Conservation (phyloP, 1,140 invertebrate genomes). For the Bombus confusus region DNA sequence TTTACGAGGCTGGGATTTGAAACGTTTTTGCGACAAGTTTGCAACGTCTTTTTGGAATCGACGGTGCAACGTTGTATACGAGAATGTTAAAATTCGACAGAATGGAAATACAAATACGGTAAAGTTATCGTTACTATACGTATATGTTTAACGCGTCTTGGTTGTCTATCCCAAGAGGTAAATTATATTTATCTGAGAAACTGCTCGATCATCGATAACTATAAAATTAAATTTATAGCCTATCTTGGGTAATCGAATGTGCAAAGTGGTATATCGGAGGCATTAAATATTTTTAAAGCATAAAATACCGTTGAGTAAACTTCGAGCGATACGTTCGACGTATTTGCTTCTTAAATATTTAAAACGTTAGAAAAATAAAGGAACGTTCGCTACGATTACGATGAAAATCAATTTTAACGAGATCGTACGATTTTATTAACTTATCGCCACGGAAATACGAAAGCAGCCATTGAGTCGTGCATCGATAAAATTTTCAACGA, state of each 20-base stretch:
- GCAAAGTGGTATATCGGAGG: not conserved
- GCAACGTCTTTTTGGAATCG: too few relatives aligned
- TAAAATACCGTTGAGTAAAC: not conserved
- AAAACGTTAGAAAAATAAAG: not conserved
- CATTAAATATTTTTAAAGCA: not conserved
- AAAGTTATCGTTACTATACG: too few relatives aligned
- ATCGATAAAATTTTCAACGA: too few relatives aligned
- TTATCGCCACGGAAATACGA: not conserved
- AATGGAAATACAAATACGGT: too few relatives aligned
- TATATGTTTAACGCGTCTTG: too few relatives aligned
- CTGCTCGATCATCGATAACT: not conserved
- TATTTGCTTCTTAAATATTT: not conserved
- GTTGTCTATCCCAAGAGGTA: not conserved
- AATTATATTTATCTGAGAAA: not conserved
- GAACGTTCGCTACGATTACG: not conserved
- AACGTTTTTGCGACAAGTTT: too few relatives aligned
- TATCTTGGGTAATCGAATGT: not conserved
- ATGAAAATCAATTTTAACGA: not conserved
- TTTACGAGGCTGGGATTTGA: too few relatives aligned
- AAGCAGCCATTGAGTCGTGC: too few relatives aligned
- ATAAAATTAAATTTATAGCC: not conserved
- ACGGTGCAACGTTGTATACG: too few relatives aligned
- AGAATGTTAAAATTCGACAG: too few relatives aligned
- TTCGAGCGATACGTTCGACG: not conserved
- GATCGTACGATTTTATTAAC: not conserved